These are phyloP conservation scores for Anas georgica DNA, from an alignment of 2,797 vertebrate genomes.

Conservation along the genomic window DNA sequence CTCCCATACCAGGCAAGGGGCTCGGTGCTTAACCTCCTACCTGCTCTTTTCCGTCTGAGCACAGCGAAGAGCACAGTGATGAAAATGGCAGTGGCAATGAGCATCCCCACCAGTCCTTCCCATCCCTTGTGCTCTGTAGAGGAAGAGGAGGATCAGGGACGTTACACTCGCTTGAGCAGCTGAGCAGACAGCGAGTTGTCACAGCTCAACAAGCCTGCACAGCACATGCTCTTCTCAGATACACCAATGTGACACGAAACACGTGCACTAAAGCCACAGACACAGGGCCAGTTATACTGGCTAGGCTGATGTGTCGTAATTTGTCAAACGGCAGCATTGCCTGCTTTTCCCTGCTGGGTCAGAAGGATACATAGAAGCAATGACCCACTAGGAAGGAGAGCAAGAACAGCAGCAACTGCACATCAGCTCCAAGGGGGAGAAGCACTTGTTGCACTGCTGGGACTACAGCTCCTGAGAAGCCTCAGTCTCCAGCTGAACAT, in stretches of 20 bases:
- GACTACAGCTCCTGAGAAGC: background rate
- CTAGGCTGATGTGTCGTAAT: background rate
- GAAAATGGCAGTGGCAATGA: background rate
- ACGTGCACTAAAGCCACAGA: background rate
- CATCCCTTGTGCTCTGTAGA: background rate
- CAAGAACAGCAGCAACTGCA: background rate
- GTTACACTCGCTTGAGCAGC: background rate
- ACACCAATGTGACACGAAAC: background rate
- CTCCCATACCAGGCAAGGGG: accelerated
- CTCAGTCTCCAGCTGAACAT: background rate
- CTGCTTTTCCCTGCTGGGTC: background rate
- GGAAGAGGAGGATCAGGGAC: background rate
- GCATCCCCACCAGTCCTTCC: background rate
- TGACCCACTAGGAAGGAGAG: background rate
- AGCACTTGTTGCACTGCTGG: background rate
- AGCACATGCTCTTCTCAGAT: background rate
- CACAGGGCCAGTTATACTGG: background rate
- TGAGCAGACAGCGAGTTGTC: accelerated
- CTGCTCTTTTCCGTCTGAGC: background rate
- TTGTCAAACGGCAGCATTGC: background rate
- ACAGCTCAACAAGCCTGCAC: accelerated
- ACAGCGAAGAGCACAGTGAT: background rate
- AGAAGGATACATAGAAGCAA: background rate
- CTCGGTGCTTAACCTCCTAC: background rate
- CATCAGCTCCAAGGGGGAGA: background rate